phyloP scores from a whole-genome alignment of 1,140 invertebrate species.

The Halesus radiatus region DNA sequence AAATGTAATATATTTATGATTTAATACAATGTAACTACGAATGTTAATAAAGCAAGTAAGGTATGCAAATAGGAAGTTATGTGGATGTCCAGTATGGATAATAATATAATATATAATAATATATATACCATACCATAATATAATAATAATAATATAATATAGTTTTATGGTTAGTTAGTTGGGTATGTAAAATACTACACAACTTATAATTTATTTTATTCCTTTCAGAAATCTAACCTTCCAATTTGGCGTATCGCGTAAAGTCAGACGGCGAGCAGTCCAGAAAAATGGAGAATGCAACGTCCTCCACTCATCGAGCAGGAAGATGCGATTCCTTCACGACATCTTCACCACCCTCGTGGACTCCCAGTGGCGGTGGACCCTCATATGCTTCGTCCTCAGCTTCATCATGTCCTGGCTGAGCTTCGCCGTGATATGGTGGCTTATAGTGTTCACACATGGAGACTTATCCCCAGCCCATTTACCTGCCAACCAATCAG shows the following conservation, averaged over 20 bases:
- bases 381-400: constrained; percentile 76
- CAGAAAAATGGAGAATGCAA: constrained; percentile 79
- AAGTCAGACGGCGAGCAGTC: constrained; percentile 65
- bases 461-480: constrained; percentile 72
- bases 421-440: constrained; percentile 77
- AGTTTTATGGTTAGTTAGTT: too few species aligned
- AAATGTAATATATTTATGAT: too few species aligned
- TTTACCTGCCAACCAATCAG: constrained; percentile 56
- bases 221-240: constrained; percentile 13
- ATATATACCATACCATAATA: too few species aligned
- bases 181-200: too few species aligned
- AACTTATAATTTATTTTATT: not conserved
- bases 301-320: constrained; percentile 72
- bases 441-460: constrained; percentile 74
- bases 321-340: constrained; percentile 69
- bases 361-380: constrained; percentile 77
- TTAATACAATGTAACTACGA: too few species aligned
- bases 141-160: too few species aligned
- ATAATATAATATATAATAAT: too few species aligned
- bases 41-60: too few species aligned
- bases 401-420: constrained; percentile 78
- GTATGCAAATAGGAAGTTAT: too few species aligned
- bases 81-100: too few species aligned
- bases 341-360: constrained; percentile 70
- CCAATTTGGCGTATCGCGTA: constrained; percentile 5